Percentiles rank a stretch among this genome's conserved stretches.
Evolutionary conservation across 37 sponge, comb jelly and placozoan species (phyloP).

Genomic region (Amphimedon queenslandica): DNA sequence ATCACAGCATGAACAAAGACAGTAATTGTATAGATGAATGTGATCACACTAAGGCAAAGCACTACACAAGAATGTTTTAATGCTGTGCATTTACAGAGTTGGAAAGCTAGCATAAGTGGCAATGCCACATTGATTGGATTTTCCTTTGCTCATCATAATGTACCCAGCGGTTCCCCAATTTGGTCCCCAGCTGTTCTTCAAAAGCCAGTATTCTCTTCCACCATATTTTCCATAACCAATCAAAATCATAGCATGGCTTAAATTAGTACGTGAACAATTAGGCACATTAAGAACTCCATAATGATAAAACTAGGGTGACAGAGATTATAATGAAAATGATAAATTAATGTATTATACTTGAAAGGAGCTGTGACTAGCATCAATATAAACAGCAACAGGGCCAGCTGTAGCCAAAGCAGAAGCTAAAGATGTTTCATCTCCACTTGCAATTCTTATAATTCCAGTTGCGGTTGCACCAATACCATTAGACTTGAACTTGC

Average conservation of each 20-base stretch:
- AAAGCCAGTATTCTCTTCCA: neutral
- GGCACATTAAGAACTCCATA: neutral
- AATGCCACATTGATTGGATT: constrained; percentile 73
- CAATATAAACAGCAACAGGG: constrained; percentile 62
- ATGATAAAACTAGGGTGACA: neutral
- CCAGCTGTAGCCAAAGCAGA: constrained; percentile 53
- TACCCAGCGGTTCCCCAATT: constrained; percentile 62
- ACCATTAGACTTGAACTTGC: constrained; percentile 29
- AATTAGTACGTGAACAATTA: constrained; percentile 8
- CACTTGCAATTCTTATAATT: constrained; percentile 20
- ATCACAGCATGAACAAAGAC: too few relatives aligned
- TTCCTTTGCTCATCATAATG: constrained; percentile 56
- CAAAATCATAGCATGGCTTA: constrained; percentile 6
- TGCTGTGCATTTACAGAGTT: constrained; percentile 19
- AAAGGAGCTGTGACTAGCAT: constrained; percentile 52
- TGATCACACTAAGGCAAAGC: too few relatives aligned
- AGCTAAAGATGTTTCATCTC: constrained; percentile 39
- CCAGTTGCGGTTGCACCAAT: constrained; percentile 51
- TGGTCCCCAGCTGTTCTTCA: constrained; percentile 40
- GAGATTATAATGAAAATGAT: neutral
- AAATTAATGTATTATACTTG: constrained; percentile 15
- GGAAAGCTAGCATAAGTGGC: constrained; percentile 70
- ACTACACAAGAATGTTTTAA: too few relatives aligned
- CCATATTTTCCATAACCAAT: neutral
- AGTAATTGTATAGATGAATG: too few relatives aligned